A percentile compares a stretch with the other conserved stretches of the same genome.
phyloP scores from a whole-genome alignment of 2,888 invertebrate genomes.

The Sphinx pinastri region DNA sequence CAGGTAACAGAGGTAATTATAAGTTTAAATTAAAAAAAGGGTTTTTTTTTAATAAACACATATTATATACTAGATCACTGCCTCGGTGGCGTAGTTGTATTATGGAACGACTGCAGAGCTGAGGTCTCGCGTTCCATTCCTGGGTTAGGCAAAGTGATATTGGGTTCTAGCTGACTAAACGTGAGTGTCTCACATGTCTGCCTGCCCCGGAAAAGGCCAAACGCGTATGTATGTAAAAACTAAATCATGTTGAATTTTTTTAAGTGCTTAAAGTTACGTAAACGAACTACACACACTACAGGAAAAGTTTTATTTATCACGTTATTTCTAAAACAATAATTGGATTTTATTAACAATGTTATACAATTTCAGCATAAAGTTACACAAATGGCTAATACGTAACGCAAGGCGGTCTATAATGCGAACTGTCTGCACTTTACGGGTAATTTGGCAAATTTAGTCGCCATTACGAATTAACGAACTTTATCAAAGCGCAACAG shows the following conservation, averaged over 20 bases:
- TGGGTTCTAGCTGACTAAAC: too few species aligned
- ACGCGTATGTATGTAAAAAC: too few species aligned
- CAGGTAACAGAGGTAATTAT: neutral
- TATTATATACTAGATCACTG: too few species aligned
- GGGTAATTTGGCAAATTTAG: constrained; percentile 20
- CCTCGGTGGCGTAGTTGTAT: too few species aligned
- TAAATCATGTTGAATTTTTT: neutral
- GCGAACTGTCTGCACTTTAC: neutral
- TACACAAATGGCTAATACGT: constrained; percentile 12
- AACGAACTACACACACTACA: neutral
- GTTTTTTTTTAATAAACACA: too few species aligned
- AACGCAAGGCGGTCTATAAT: constrained; percentile 2
- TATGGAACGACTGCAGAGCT: too few species aligned
- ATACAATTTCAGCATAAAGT: constrained; percentile 1
- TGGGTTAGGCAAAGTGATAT: too few species aligned
- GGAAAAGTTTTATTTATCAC: neutral
- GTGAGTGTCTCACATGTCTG: too few species aligned
- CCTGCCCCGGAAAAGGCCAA: too few species aligned
- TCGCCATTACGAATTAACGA: constrained; percentile 23
- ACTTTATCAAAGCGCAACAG: constrained; percentile 24
- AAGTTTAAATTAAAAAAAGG: neutral
- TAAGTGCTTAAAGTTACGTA: too few species aligned
- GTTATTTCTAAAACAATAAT: too few species aligned
- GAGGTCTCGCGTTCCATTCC: too few species aligned
- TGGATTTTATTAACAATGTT: neutral